A percentile compares a stretch with the other conserved stretches of the same genome.
phyloP scores from a whole-genome alignment of 2,888 invertebrate species.

The Hydrotaea diabolus region DNA sequence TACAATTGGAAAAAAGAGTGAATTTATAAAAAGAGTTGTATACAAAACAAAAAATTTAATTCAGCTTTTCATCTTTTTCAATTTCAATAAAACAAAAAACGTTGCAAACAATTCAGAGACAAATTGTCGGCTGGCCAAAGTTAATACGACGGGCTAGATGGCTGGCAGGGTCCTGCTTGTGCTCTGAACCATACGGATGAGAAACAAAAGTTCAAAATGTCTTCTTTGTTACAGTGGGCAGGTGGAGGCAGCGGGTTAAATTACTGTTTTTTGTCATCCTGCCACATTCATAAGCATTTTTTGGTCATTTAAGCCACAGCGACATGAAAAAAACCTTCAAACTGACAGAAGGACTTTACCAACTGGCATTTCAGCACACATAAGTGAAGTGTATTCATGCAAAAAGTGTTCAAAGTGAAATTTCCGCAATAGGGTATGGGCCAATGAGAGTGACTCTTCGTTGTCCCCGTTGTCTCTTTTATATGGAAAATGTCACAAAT shows the following conservation, averaged over 20 bases:
- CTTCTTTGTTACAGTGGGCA: constrained; percentile 50
- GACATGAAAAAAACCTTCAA: constrained; percentile 56
- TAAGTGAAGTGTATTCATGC: constrained; percentile 74
- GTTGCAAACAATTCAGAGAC: constrained; percentile 60
- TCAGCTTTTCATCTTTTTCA: constrained; percentile 63
- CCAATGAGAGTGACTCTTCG: neutral
- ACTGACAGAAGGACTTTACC: constrained; percentile 11
- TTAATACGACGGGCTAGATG: constrained; percentile 46
- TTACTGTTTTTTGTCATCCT: constrained; percentile 67
- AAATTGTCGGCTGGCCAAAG: constrained; percentile 64
- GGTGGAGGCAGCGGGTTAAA: neutral
- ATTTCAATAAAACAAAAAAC: constrained; percentile 65
- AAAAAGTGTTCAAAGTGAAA: constrained; percentile 77
- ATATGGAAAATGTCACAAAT: constrained; percentile 76
- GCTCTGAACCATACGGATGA: neutral
- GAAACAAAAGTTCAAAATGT: constrained; percentile 58
- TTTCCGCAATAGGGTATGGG: constrained; percentile 26
- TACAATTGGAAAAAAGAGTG: constrained; percentile 21
- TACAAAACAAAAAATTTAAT: constrained; percentile 41
- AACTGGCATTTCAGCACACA: constrained; percentile 57
- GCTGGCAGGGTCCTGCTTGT: constrained; percentile 30
- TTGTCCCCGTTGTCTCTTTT: constrained; percentile 26
- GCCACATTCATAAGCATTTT: constrained; percentile 69
- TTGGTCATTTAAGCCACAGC: constrained; percentile 72
- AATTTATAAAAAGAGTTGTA: constrained; percentile 7